A percentile compares a stretch with the other conserved stretches of the same genome.
Evolutionary conservation across 2,113 vertebrate species (phyloP).

Genomic region (Tretioscincus oriximinensis): DNA sequence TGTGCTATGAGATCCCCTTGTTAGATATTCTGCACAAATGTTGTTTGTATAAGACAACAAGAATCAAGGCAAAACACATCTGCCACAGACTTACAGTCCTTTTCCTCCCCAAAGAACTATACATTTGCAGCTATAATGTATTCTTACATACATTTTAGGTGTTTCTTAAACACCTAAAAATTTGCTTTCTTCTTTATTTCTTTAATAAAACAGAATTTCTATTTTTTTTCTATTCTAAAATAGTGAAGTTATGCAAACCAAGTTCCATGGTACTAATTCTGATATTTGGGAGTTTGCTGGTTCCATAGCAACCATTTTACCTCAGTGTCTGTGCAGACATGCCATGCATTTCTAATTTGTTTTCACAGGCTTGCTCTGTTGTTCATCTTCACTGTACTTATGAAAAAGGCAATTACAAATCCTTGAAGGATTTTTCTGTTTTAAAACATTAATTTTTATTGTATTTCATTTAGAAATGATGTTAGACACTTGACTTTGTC

Average conservation of each 20-base stretch:
- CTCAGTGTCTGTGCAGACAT: slow-evolving; percentile 69
- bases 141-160: no score
- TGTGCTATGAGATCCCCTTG: no score
- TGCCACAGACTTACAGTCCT: neutral
- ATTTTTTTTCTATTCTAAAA: slow-evolving; percentile 2
- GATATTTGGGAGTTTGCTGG: slow-evolving; percentile 69
- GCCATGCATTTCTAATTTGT: slow-evolving; percentile 73
- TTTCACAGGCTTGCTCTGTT: slow-evolving; percentile 53
- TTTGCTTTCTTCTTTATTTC: neutral
- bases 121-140: neutral
- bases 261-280: slow-evolving; percentile 51
- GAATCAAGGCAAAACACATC: neutral
- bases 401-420: slow-evolving; percentile 39
- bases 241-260: slow-evolving; percentile 32
- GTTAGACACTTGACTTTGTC: neutral
- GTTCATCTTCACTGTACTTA: slow-evolving; percentile 49
- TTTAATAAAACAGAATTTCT: neutral
- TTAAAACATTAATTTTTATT: neutral
- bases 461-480: neutral
- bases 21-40: no score
- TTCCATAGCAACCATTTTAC: slow-evolving; percentile 80
- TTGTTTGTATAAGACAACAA: neutral
- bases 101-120: neutral
- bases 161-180: neutral
- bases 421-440: slow-evolving; percentile 26